These are phyloP conservation scores for Lepidurus apus DNA, from an alignment of 1,140 invertebrate genomes.

Conservation along the genomic window DNA sequence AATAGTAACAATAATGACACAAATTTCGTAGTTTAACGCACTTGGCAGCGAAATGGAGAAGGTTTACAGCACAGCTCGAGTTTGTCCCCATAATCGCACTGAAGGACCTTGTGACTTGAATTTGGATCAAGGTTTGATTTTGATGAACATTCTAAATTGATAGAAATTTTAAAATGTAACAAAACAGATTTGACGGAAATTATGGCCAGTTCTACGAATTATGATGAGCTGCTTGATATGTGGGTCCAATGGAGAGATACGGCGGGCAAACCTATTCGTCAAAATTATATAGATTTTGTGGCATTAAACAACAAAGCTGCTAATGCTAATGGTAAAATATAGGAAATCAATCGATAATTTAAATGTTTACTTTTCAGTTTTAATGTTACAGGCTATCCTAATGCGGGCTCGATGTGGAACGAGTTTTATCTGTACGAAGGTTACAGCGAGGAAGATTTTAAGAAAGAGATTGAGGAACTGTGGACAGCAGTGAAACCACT, in stretches of 20 bases:
- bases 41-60: slow-evolving; percentile 66
- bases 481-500: slow-evolving; percentile 47
- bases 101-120: slow-evolving; percentile 25
- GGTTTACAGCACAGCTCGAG: slow-evolving; percentile 71
- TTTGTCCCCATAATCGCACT: slow-evolving; percentile 53
- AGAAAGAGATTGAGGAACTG: slow-evolving; percentile 42
- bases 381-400: slow-evolving; percentile 35
- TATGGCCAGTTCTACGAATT: slow-evolving; percentile 44
- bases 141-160: background rate
- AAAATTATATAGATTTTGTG: slow-evolving; percentile 67
- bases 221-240: slow-evolving; percentile 51
- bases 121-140: slow-evolving; percentile 32
- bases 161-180: background rate
- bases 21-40: slow-evolving; percentile 50
- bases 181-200: slow-evolving; percentile 44
- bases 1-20: background rate
- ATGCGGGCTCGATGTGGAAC: slow-evolving; percentile 40
- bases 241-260: slow-evolving; percentile 58
- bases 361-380: background rate
- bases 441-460: slow-evolving; percentile 40
- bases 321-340: slow-evolving; percentile 46
- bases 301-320: slow-evolving; percentile 58
- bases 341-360: background rate
- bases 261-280: slow-evolving; percentile 64
- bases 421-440: slow-evolving; percentile 37